Base-by-base conservation (phyloP, 35 echinoderm and acorn worm species). In the Ophioderma brevispina region DNA sequence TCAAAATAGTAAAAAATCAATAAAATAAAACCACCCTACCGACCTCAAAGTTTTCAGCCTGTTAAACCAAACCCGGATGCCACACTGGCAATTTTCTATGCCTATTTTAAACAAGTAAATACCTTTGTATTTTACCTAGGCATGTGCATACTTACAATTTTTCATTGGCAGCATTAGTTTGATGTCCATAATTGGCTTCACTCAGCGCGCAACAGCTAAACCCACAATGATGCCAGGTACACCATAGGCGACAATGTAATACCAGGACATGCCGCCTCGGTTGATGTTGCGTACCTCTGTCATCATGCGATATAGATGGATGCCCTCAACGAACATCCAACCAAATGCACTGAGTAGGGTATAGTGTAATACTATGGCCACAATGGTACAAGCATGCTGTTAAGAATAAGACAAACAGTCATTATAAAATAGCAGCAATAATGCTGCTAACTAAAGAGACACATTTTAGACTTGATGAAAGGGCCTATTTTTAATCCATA, bases 241-340 rank as follows among this genome's bases (percentile, higher is more conserved):
- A 36, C 97, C 97, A 32, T 95, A 99, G 17, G 90, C 91, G 0
- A 91, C 55, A 3, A 99, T 82, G 76, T 99, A 99, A 84, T 95
- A 99, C 76, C 88, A 92, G 0, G 93, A 91, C 97, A 99, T 99
- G 15, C 91, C 94, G 28, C 97, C 97, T 37, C 84, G 83, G 81
- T 99, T 99, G 91, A 99, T 99, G 90, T 99, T 95, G 30, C 93
- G 82, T 10, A 99, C 90, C 80, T 99, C 97, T 17, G 97, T 99
- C 97, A 99, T 95, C 97, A 99, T 99, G 4, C 97, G 97, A 64
- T 99, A 99, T 32, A 99, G 97, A 82, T 99, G 97, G 37, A 99
- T 84, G 38, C 90, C 94, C 78, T 99, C 97, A 17, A 99, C 89
- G n/a, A 99, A 99, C 97, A 99, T 99, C 97, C 97, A 99, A 35